Evolutionary conservation across 2,888 invertebrate genomes (phyloP), one percentile per base, ranked within the genome.

Genomic region (Ceratothoa steindachneri): DNA sequence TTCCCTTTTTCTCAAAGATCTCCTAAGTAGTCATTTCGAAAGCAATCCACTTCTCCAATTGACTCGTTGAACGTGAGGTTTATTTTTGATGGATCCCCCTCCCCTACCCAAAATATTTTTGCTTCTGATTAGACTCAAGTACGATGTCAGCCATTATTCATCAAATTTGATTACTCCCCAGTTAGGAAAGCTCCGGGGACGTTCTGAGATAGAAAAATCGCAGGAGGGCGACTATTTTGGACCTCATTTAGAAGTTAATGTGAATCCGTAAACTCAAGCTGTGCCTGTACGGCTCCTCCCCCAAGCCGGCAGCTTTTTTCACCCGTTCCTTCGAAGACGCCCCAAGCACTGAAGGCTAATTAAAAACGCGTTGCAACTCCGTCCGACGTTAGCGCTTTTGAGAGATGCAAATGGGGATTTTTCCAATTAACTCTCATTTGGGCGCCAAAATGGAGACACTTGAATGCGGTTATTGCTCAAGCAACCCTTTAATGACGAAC

Each of bases 401-500:
- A 15, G 27, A n/a, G 27, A 60, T 60, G 60, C 60, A 60, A 60
- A 60, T 60, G 60, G 24, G 60, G 24, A 60, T 60, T 60, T 60
- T 60, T 60, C 27, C 60, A 60, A 60, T 60, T 60, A 60, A 60
- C 60, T 60, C 60, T 55, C 60, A n/a, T 24, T 60, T 60, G 19
- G 60, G 22, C 60, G 12, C 12, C 15, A 3, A 2, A 24, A 60
- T 60, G 19, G 60, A 24, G 12, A n/a, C 60, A 24, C 60, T 60
- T 3, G 22, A 60, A 60, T 60, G 60, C 60, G 60, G 60, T 60
- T 60, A 60, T 60, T 60, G 60, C 60, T 60, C 27, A 60, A 12
- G 60, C 27, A 24, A 60, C 60, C 27, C 27, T 2, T 60, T 60
- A 41, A 41, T 41, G 41, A 41, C 41, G 41, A 41, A 15, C 7